These are phyloP conservation scores for Ormyrus nitidulus DNA, from an alignment of 2,888 invertebrate genomes.

Conservation along the genomic window DNA sequence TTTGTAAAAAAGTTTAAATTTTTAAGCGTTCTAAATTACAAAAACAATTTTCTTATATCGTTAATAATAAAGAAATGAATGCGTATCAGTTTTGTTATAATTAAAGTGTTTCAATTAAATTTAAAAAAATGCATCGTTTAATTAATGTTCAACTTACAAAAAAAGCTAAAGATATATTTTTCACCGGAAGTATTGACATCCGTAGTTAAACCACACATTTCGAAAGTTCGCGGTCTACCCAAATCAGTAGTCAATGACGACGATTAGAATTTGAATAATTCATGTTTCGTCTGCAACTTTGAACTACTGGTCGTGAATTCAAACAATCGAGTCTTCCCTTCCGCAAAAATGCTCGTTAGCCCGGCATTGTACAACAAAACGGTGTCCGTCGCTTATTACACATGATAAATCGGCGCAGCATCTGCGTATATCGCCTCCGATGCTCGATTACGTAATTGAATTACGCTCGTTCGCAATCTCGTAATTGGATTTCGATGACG, in stretches of 20 bases:
- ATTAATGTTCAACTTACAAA: too few relatives aligned
- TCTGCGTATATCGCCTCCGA: neutral
- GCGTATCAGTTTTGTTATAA: too few relatives aligned
- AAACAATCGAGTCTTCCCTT: conserved; percentile 12
- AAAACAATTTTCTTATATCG: too few relatives aligned
- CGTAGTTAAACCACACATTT: conserved; percentile 19
- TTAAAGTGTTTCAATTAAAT: too few relatives aligned
- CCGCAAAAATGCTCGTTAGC: conserved; percentile 40
- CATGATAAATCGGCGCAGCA: conserved; percentile 40
- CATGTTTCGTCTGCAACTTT: conserved; percentile 44
- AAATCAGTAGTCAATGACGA: neutral
- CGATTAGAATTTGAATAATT: conserved; percentile 54
- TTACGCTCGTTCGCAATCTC: conserved; percentile 37
- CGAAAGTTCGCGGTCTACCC: neutral
- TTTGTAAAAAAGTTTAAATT: neutral
- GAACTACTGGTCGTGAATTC: conserved; percentile 38
- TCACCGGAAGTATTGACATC: too few relatives aligned
- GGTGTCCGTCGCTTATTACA: conserved; percentile 6
- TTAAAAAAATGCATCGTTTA: too few relatives aligned
- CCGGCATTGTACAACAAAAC: neutral
- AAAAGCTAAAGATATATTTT: too few relatives aligned
- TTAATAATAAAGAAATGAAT: too few relatives aligned
- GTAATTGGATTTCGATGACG: conserved; percentile 39
- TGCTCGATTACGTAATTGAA: conserved; percentile 23
- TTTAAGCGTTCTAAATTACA: too few relatives aligned